Evolutionary conservation across 2,888 invertebrate species (phyloP).

Genomic region (Cordylochernes scorpioides): DNA sequence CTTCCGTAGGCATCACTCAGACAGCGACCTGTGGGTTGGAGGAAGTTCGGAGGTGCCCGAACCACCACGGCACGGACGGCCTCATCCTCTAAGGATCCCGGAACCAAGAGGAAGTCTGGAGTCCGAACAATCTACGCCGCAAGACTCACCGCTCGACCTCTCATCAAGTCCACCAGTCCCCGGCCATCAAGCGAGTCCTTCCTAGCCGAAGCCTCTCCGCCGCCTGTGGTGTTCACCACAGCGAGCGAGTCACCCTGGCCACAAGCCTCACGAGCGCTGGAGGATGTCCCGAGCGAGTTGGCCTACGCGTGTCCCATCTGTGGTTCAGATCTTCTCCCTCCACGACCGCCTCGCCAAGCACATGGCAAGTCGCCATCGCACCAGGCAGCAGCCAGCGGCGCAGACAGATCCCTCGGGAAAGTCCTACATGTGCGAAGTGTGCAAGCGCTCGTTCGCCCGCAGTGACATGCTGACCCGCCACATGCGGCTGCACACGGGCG

Average conservation of each 20-base stretch:
- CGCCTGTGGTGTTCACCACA: conserved; percentile 4
- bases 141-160: conserved; percentile 58
- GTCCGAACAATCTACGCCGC: conserved; percentile 31
- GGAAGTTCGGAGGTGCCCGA: conserved; percentile 22
- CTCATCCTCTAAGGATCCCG: conserved; percentile 21
- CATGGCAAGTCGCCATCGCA: conserved; percentile 64
- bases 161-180: no score
- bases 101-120: conserved; percentile 27
- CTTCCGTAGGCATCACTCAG: conserved; percentile 38
- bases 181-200: no score
- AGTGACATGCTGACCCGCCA: conserved; percentile 98
- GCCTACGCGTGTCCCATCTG: conserved; percentile 55
- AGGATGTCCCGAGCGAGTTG: conserved; percentile 9
- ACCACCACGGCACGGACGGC: conserved; percentile 20
- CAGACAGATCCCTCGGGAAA: conserved; percentile 17
- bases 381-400: no score
- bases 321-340: conserved; percentile 79
- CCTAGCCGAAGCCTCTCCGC: conserved; percentile 18
- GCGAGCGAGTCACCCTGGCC: no score
- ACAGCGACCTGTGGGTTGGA: conserved; percentile 32
- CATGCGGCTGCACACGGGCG: conserved; percentile 85
- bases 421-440: conserved; percentile 72
- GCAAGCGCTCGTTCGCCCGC: conserved; percentile 74
- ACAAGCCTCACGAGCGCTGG: conserved; percentile 6
- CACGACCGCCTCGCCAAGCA: conserved; percentile 88